Conservation (phyloP, 2,888 invertebrate genomes). For the Encarsia formosa region DNA sequence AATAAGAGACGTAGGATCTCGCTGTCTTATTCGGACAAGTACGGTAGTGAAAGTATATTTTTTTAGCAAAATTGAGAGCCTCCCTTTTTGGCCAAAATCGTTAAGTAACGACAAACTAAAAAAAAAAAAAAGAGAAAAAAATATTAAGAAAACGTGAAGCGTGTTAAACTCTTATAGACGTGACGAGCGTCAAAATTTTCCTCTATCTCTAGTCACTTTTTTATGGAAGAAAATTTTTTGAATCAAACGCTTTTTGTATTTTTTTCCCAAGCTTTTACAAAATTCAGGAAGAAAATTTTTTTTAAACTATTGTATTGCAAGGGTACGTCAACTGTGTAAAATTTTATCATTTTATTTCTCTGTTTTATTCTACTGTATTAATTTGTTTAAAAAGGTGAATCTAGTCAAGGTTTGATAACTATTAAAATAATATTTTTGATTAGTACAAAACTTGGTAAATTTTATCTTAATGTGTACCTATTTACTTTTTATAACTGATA, state of each 20-base stretch:
- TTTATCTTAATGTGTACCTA: no score
- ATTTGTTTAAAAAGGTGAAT: no score
- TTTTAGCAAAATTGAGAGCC: conserved; percentile 21
- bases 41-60: conserved; percentile 26
- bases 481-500: no score
- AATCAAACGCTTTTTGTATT: not conserved
- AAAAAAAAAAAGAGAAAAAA: not conserved
- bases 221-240: conserved; percentile 3
- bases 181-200: conserved; percentile 2
- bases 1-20: conserved; percentile 6
- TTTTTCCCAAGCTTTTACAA: no score
- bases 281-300: no score
- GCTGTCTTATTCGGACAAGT: conserved; percentile 35
- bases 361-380: no score
- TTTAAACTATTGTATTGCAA: no score
- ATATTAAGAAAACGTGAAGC: not conserved
- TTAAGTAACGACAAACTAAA: conserved; percentile 6
- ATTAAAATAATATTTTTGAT: no score
- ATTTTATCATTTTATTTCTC: no score
- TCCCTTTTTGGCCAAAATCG: conserved; percentile 16
- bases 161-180: not conserved
- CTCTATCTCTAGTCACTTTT: conserved; percentile 22
- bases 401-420: no score
- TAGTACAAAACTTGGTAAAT: no score
- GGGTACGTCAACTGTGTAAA: no score